These are phyloP conservation scores for Oreochromis mossambicus DNA, from an alignment of 2,797 vertebrate genomes.

Conservation along the genomic window DNA sequence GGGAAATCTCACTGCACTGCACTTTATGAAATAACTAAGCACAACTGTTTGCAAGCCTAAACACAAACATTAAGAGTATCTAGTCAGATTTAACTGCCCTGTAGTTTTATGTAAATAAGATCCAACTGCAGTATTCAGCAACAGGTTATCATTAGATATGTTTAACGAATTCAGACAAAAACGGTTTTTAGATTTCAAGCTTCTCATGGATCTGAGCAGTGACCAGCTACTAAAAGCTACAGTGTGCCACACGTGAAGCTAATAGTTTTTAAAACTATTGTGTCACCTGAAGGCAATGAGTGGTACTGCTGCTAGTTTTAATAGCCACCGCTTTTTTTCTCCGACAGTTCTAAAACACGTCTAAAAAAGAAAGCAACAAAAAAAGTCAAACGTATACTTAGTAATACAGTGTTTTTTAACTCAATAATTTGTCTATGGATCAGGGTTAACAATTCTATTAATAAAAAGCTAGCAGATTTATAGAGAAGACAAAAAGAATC, in stretches of 20 bases:
- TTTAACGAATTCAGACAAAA: not conserved
- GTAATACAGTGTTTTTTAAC: not conserved
- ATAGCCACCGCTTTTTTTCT: not conserved
- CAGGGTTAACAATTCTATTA: not conserved
- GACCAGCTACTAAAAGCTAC: not conserved
- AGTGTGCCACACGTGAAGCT: not conserved
- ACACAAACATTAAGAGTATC: not conserved
- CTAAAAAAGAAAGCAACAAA: not conserved
- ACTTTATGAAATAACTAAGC: not conserved
- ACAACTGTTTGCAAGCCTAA: not conserved
- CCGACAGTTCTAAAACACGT: not conserved
- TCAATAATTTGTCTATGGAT: not conserved
- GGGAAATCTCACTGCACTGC: not conserved
- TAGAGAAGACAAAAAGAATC: not conserved
- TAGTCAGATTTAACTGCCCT: not conserved
- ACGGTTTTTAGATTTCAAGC: not conserved
- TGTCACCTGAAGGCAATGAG: not conserved
- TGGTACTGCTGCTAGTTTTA: not conserved
- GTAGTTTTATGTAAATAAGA: not conserved
- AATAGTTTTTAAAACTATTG: not conserved
- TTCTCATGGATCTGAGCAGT: not conserved
- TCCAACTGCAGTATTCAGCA: not conserved
- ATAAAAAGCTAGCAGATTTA: not conserved
- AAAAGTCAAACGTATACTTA: not conserved
- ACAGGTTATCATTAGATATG: not conserved